Base-by-base conservation (phyloP, 2,797 vertebrate species). In the Danio tinwini region DNA sequence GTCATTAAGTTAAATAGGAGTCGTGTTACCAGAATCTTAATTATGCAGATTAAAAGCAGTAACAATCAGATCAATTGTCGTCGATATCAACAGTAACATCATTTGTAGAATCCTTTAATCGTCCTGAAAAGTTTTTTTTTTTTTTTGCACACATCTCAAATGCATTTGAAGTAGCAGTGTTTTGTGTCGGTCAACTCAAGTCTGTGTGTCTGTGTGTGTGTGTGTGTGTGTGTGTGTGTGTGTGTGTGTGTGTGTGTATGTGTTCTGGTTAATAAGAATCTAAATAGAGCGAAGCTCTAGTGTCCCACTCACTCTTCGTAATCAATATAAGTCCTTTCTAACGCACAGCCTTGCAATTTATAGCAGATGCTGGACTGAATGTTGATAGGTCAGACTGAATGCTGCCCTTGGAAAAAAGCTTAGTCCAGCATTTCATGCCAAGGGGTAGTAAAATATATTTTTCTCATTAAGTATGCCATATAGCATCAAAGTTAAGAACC, bases 251-350 rank as follows among this genome's bases (percentile, higher is more conserved):
- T 65, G 21, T 53, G 68, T 64, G 55, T 45, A 55, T 65, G 14
- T 64, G 74, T 81, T 82, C 83, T 71, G n/a, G 62, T 85, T 85
- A 80, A 82, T 87, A 85, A 76, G 82, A 56, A 82, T 74, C 74
- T 72, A 75, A 86, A 87, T 86, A 75, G 83, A 83, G 76, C 74
- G 56, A 16, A 78, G 74, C 84, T 84, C 77, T 62, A 39, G 82
- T 89, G 86, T 89, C 87, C 81, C 86, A 86, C 87, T 67, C 84
- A 81, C 86, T 84, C 80, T 86, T 84, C 1, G 62, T 86, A 86
- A 93, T 93, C 92, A 86, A 94, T 93, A 89, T 49, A 85, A 74
- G 84, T 90, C 87, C 86, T 87, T 87, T 87, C 83, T 84, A 82
- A 86, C 86, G 80, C 79, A 78, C 85, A 39, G 68, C 82, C 74